Conservation (phyloP, 2,113 vertebrate genomes). For the Sebastes schlegelii region DNA sequence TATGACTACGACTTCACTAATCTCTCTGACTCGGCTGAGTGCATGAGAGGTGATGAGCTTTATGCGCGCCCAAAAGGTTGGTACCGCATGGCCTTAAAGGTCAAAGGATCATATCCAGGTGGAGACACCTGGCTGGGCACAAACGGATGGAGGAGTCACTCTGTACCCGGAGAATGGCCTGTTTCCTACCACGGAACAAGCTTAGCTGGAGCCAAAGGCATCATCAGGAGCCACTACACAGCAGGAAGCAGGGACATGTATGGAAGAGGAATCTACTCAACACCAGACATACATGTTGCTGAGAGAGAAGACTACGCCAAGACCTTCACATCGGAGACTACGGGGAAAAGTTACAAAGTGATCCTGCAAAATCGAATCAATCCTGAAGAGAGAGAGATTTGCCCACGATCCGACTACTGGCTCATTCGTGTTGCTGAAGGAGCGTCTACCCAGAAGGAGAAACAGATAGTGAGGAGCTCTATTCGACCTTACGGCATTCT, state of each 20-base stretch:
- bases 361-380: conserved; percentile 48
- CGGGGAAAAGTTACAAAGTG: conserved; percentile 25
- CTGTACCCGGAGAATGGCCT: conserved; percentile 38
- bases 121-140: conserved; percentile 43
- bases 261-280: conserved; percentile 50
- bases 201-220: conserved; percentile 20
- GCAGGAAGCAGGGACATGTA: accelerated
- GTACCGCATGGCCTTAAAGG: conserved; percentile 43
- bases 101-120: conserved; percentile 30
- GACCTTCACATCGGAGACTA: conserved; percentile 8
- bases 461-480: neutral
- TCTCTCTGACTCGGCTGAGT: neutral
- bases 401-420: neutral
- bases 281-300: conserved; percentile 6
- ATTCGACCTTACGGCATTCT: conserved; percentile 39
- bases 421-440: neutral
- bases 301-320: neutral
- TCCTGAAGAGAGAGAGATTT: neutral
- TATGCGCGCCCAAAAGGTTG: conserved; percentile 25
- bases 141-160: neutral
- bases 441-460: neutral
- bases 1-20: conserved; percentile 18
- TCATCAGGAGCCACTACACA: conserved; percentile 33
- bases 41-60: conserved; percentile 7
- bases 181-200: conserved; percentile 49